Evolutionary conservation across 2,888 invertebrate genomes (phyloP).

Genomic region (Hecatera dysodea): DNA sequence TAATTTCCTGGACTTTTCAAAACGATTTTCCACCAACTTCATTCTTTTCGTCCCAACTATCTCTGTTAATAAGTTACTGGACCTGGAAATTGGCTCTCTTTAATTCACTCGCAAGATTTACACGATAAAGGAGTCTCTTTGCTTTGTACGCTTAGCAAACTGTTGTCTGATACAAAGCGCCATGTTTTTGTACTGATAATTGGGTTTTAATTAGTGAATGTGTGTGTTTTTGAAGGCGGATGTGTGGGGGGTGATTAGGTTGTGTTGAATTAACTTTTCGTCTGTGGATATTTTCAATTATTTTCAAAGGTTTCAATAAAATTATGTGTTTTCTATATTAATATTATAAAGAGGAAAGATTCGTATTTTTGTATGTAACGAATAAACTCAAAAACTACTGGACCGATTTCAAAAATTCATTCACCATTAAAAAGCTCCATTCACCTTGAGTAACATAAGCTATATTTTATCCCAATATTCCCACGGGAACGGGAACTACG

Average conservation of each 20-base stretch:
- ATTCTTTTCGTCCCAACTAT: slow-evolving; percentile 32
- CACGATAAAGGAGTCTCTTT: slow-evolving; percentile 61
- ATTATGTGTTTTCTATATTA: too few relatives aligned
- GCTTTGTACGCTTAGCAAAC: slow-evolving; percentile 59
- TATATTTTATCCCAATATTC: too few relatives aligned
- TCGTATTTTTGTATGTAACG: too few relatives aligned
- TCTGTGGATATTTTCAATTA: too few relatives aligned
- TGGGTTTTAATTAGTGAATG: slow-evolving; percentile 59
- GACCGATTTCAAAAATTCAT: too few relatives aligned
- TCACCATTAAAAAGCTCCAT: too few relatives aligned
- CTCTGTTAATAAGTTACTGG: slow-evolving; percentile 56
- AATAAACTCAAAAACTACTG: too few relatives aligned
- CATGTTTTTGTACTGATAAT: slow-evolving; percentile 61
- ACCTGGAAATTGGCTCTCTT: slow-evolving; percentile 57
- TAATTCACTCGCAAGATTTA: slow-evolving; percentile 63
- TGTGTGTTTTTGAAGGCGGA: slow-evolving; percentile 46
- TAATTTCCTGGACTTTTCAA: slow-evolving; percentile 18
- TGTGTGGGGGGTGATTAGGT: background rate
- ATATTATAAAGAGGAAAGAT: too few relatives aligned
- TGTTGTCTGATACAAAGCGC: slow-evolving; percentile 55
- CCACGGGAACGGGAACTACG: too few relatives aligned
- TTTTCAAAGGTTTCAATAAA: too few relatives aligned
- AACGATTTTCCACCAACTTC: background rate
- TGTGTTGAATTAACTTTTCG: slow-evolving; percentile 1
- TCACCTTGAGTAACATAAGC: too few relatives aligned